Conservation (phyloP, 1,140 invertebrate species). For the Danaus melanippus region DNA sequence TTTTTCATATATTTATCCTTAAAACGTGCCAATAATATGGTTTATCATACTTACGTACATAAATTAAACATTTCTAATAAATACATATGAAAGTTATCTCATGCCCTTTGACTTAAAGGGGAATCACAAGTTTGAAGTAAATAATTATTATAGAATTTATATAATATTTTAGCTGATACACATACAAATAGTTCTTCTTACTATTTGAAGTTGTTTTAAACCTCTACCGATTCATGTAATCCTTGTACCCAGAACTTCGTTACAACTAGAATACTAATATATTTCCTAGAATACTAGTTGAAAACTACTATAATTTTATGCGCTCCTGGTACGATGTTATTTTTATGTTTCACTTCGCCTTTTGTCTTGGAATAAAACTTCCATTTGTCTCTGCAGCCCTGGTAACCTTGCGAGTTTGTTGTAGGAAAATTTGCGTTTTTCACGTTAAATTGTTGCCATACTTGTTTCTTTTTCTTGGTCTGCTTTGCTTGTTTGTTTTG, state of each 20-base stretch:
- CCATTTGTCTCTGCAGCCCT: too few species aligned
- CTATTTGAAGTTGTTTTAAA: too few species aligned
- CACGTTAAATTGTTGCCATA: conserved; percentile 39
- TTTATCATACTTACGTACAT: too few species aligned
- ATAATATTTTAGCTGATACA: too few species aligned
- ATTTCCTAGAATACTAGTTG: conserved; percentile 11
- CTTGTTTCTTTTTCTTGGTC: conserved; percentile 1
- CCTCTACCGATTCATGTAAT: conserved; percentile 14
- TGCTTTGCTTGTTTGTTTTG: neutral
- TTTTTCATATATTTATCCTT: too few species aligned
- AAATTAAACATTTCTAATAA: neutral
- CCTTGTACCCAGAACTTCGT: conserved; percentile 26
- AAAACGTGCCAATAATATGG: too few species aligned
- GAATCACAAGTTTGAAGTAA: too few species aligned
- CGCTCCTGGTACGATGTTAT: conserved; percentile 12
- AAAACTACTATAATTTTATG: conserved; percentile 15
- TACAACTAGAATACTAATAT: conserved; percentile 24
- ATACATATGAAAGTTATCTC: conserved; percentile 1
- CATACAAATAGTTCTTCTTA: too few species aligned
- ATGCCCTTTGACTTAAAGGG: conserved; percentile 5
- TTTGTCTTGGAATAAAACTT: neutral
- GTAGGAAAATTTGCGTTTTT: conserved; percentile 17
- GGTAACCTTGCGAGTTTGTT: too few species aligned
- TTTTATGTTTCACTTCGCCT: conserved; percentile 12
- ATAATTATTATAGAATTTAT: neutral